A percentile compares a stretch with the other conserved stretches of the same genome.
Evolutionary conservation across 2,113 vertebrate genomes (phyloP).

Genomic region (Oxyruncus cristatus): DNA sequence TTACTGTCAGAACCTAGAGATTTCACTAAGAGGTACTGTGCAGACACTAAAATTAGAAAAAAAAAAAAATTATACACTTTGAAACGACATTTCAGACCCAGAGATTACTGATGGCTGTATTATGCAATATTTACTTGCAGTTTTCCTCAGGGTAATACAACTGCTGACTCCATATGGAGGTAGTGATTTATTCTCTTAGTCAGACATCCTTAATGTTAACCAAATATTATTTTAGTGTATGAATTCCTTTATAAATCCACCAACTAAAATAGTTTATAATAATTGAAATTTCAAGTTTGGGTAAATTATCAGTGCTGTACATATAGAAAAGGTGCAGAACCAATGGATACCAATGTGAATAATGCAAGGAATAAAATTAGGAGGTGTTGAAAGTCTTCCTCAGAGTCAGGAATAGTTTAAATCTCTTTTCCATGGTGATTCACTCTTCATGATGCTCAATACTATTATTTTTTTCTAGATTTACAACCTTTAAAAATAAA

Average conservation of each 20-base stretch:
- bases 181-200: conserved; percentile 24
- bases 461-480: neutral
- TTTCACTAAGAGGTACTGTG: neutral
- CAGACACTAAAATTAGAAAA: neutral
- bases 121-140: neutral
- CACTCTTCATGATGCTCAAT: neutral
- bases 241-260: neutral
- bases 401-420: neutral
- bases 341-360: neutral
- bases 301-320: neutral
- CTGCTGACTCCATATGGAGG: neutral
- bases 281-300: neutral
- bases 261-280: conserved; percentile 12
- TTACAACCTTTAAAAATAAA: neutral
- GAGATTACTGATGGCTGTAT: neutral
- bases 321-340: neutral
- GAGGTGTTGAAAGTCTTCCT: neutral
- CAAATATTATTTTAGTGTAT: conserved; percentile 11
- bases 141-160: neutral
- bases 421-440: neutral
- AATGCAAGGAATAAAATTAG: neutral
- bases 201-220: neutral
- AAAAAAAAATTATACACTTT: neutral
- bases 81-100: neutral
- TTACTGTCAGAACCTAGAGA: neutral